phyloP scores from a whole-genome alignment of 2,888 invertebrate species.

The Crocallis elinguaria region DNA sequence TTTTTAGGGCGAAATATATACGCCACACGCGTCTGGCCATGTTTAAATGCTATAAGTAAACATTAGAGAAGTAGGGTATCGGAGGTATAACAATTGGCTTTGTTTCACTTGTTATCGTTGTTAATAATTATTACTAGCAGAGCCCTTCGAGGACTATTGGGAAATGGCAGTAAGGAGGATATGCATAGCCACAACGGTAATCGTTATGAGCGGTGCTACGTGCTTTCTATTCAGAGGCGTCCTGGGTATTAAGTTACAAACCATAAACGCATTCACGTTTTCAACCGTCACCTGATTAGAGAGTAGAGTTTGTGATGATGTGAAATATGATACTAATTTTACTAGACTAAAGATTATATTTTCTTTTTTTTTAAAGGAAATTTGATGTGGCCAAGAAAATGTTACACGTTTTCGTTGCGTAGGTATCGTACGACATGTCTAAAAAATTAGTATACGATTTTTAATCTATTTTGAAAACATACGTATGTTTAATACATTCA shows the following conservation, averaged over 20 bases:
- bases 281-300: background rate
- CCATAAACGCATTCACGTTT: slow-evolving; percentile 20
- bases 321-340: too few relatives aligned
- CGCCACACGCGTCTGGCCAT: slow-evolving; percentile 52
- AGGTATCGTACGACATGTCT: too few relatives aligned
- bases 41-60: slow-evolving; percentile 26
- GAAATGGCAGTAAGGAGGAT: slow-evolving; percentile 43
- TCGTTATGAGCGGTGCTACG: slow-evolving; percentile 46
- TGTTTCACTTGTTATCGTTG: slow-evolving; percentile 18
- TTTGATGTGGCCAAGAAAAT: too few relatives aligned
- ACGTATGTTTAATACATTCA: too few relatives aligned
- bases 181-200: slow-evolving; percentile 43
- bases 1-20: slow-evolving; percentile 60
- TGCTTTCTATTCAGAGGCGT: slow-evolving; percentile 53
- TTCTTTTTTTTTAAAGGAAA: background rate
- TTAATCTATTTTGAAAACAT: too few relatives aligned
- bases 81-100: slow-evolving; percentile 38
- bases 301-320: too few relatives aligned
- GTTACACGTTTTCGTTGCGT: too few relatives aligned
- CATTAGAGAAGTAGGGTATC: slow-evolving; percentile 30
- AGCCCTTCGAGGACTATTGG: slow-evolving; percentile 49
- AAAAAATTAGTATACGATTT: too few relatives aligned
- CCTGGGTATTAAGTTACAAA: slow-evolving; percentile 46
- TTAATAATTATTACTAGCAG: slow-evolving; percentile 10
- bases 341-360: background rate